A percentile compares a stretch with the other conserved stretches of the same genome.
phyloP scores from a whole-genome alignment of 2,797 vertebrate species.

The Notamacropus eugenii region DNA sequence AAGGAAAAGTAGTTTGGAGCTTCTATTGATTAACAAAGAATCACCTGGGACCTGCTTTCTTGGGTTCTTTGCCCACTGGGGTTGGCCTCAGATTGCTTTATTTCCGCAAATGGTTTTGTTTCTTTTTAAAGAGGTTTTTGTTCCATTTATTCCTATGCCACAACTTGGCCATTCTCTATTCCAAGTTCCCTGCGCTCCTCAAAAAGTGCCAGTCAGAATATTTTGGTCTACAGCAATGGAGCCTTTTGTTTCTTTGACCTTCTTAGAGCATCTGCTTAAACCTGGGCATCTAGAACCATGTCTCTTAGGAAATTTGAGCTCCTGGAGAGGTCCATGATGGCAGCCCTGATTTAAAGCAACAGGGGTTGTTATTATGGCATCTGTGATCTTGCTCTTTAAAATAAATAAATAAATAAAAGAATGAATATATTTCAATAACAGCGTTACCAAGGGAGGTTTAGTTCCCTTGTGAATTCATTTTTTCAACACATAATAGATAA shows the following conservation, averaged over 20 bases:
- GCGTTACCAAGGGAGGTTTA: background rate
- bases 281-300: background rate
- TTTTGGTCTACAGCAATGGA: background rate
- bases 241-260: background rate
- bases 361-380: too few species aligned
- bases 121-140: background rate
- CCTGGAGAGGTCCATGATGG: too few species aligned
- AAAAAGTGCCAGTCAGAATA: background rate
- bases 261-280: background rate
- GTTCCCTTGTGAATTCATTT: background rate
- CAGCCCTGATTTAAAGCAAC: too few species aligned
- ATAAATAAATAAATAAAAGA: background rate
- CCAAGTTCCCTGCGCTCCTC: too few species aligned
- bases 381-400: background rate
- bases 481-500: background rate
- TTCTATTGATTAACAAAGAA: background rate
- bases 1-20: background rate
- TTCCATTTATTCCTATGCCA: background rate
- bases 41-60: background rate
- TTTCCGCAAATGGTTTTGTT: background rate
- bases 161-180: background rate
- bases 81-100: background rate
- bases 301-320: background rate
- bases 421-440: background rate
- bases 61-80: too few species aligned